A percentile compares a stretch with the other conserved stretches of the same genome.
Evolutionary conservation across 1,140 invertebrate species (phyloP).

Genomic region (Panulirus ornatus): DNA sequence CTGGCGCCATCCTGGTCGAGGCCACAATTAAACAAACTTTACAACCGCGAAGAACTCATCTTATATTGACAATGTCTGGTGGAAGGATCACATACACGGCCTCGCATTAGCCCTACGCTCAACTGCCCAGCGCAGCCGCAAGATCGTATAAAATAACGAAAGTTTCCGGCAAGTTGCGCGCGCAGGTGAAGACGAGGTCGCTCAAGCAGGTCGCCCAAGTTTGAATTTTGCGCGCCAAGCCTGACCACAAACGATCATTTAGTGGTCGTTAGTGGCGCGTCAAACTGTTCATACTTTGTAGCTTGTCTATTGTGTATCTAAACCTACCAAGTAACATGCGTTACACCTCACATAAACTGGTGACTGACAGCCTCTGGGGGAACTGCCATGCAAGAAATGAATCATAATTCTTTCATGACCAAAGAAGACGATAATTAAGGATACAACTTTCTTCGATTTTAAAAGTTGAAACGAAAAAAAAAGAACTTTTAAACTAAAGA

Average conservation of each 20-base stretch:
- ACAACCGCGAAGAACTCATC: not conserved
- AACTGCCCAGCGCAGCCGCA: slow-evolving; percentile 4
- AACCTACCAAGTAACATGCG: not conserved
- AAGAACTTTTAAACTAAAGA: no score
- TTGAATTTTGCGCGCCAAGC: slow-evolving; percentile 2
- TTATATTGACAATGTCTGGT: not conserved
- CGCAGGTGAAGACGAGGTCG: slow-evolving; percentile 11
- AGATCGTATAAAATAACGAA: slow-evolving; percentile 50
- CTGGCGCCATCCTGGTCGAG: no score
- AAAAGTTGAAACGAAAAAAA: no score
- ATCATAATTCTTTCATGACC: no score
- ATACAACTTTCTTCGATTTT: no score
- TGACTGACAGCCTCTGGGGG: no score
- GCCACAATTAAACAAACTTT: no score
- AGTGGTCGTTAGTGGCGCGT: not conserved
- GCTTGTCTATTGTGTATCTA: not conserved
- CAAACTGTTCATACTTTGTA: not conserved
- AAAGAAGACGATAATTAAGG: no score
- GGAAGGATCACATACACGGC: not conserved
- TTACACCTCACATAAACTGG: not conserved
- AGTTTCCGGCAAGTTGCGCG: slow-evolving; percentile 17
- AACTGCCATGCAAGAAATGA: no score
- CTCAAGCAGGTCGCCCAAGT: not conserved
- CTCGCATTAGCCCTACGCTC: not conserved
- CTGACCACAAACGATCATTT: not conserved